Evolutionary conservation across 2,797 vertebrate species (phyloP).

Genomic region (Lepilemur ruficaudatus): DNA sequence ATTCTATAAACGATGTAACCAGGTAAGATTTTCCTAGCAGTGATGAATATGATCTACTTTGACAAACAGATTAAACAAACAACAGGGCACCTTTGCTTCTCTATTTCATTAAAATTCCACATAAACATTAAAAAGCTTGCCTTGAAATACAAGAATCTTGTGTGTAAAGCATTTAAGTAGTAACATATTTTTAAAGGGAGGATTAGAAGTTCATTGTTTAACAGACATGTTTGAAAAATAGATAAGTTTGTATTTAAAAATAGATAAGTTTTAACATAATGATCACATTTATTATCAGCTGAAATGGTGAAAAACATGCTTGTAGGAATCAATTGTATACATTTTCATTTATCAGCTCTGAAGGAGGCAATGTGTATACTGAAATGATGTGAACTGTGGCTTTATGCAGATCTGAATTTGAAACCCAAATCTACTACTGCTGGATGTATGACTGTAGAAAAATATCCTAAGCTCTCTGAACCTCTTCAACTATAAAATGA

Average conservation of each 20-base stretch:
- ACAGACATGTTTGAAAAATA: background rate
- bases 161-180: background rate
- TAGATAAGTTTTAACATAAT: background rate
- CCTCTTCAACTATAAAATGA: background rate
- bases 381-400: background rate
- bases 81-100: background rate
- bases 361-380: background rate
- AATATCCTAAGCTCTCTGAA: background rate
- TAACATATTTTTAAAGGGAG: background rate
- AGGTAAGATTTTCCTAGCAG: conserved; percentile 7
- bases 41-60: background rate
- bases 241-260: conserved; percentile 19
- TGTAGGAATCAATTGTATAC: background rate
- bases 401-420: background rate
- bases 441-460: background rate
- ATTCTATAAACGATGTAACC: background rate
- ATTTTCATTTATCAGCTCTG: background rate
- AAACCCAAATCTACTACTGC: background rate
- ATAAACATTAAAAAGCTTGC: background rate
- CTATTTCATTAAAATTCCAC: conserved; percentile 25
- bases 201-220: conserved; percentile 25
- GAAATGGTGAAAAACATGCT: conserved; percentile 7
- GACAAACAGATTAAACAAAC: background rate
- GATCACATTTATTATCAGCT: background rate
- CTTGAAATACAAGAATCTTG: background rate